Conservation (phyloP, 2,888 invertebrate genomes). For the Melieria crassipennis region DNA sequence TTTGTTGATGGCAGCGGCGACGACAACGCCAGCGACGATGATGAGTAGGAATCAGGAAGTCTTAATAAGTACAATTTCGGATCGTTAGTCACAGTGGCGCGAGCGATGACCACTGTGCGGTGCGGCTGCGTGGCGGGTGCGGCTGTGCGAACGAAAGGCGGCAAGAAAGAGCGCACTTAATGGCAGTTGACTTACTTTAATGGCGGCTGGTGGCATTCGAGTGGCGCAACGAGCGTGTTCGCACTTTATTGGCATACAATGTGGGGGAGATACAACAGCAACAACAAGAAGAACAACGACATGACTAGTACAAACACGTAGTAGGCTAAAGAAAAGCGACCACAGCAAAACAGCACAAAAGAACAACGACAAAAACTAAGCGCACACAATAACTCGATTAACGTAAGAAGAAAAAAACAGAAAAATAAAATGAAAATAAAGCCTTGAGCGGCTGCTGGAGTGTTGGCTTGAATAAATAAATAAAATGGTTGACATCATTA, state of each 20-base stretch:
- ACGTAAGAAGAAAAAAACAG: too few species aligned
- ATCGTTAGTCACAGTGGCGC: conserved; percentile 51
- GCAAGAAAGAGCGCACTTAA: background rate
- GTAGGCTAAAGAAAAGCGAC: background rate
- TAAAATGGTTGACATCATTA: conserved; percentile 24
- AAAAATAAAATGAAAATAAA: too few species aligned
- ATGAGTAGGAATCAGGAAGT: conserved; percentile 52
- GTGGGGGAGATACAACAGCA: conserved; percentile 16
- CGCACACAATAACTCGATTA: conserved; percentile 4
- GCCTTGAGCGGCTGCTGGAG: too few species aligned
- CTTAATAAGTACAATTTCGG: conserved; percentile 58
- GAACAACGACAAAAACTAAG: conserved; percentile 21
- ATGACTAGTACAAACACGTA: conserved; percentile 9
- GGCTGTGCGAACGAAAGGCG: background rate
- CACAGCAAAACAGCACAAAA: conserved; percentile 18
- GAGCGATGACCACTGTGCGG: background rate
- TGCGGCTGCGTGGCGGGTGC: background rate
- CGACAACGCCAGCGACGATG: background rate
- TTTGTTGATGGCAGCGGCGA: conserved; percentile 2
- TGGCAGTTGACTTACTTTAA: conserved; percentile 18
- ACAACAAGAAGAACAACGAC: conserved; percentile 35
- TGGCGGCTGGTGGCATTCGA: background rate
- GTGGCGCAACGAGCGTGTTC: too few species aligned
- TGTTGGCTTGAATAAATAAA: background rate
- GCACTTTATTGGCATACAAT: too few species aligned